Evolutionary conservation across 2,888 invertebrate species (phyloP), one percentile per base, ranked within the genome.

Genomic region (Ophion slaviceki): DNA sequence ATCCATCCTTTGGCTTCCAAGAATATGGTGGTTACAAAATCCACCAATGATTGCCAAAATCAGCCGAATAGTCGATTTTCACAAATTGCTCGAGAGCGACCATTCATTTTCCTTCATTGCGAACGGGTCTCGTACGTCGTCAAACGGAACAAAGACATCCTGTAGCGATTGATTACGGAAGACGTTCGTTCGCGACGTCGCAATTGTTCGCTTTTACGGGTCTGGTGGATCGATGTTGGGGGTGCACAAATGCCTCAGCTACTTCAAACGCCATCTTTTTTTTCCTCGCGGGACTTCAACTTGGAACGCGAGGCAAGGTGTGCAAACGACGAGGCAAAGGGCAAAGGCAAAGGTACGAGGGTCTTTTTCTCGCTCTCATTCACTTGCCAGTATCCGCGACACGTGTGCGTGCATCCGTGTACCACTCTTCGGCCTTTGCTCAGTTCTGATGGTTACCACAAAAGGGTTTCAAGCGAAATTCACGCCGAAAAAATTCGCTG

Each of bases 251-350:
- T 75, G 75, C 40, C 80, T 75, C 67, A 62, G 76, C 74, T 74
- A 75, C 81, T 80, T 76, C 85, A 82, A 82, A 82, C 87, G 79
- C 57, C 75, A 70, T 70, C 62, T 61, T 68, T 77, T 72, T 80
- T 74, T 74, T 61, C 47, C 70, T 62, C 75, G 47, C 45, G 76
- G 72, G 62, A 67, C 57, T 62, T 61, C 71, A 72, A 72, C 67
- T 72, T 53, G 70, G 64, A 57, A 76, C 47, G 40, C 59, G 76
- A 71, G 66, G 59, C 24, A 24, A 66, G 74, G 66, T 57, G 71
- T 67, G 64, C 59, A 66, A 71, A 84, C 76, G 70, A 80, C 59
- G 59, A 79, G 79, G 28, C 83, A 70, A 80, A 80, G 79, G 71
- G 79, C 77, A 79, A 67, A 66, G 71, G 81, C 24, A 40, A 57